Conservation (phyloP, 2,113 vertebrate species). For the Xiphophorus maculatus region DNA sequence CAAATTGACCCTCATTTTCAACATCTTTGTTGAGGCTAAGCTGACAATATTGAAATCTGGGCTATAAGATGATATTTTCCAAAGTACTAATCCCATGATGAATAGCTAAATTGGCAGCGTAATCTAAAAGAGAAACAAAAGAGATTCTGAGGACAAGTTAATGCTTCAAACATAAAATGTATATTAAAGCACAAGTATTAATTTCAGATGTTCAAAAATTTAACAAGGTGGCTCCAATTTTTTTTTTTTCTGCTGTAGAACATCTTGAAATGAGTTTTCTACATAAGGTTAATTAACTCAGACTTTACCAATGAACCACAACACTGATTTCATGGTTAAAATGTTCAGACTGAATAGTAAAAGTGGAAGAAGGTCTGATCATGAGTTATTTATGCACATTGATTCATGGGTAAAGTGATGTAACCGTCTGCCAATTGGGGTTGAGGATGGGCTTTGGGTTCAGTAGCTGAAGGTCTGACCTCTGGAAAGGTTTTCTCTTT, state of each 20-base stretch:
- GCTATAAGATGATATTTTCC: not conserved
- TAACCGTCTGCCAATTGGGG: not conserved
- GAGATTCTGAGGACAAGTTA: not conserved
- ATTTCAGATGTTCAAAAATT: not conserved
- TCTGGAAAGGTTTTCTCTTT: not conserved
- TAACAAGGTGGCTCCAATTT: not conserved
- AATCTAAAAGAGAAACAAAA: not conserved
- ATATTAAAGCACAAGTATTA: not conserved
- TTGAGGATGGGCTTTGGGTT: not conserved
- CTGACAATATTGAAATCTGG: not conserved
- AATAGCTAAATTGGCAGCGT: not conserved
- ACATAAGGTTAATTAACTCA: not conserved
- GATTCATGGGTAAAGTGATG: conserved; percentile 7
- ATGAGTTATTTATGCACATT: not conserved
- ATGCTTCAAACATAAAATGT: not conserved
- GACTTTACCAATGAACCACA: not conserved
- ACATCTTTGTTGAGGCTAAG: not conserved
- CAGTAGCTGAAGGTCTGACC: conserved; percentile 8
- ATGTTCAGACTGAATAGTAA: not conserved
- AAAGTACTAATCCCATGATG: not conserved
- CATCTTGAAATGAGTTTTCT: too few species aligned
- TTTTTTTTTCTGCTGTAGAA: not conserved
- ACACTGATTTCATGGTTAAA: not conserved
- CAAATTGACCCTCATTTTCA: not conserved
- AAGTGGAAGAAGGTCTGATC: not conserved